Evolutionary conservation across 2,113 vertebrate species (phyloP).

Genomic region (Pygoscelis antarcticus): DNA sequence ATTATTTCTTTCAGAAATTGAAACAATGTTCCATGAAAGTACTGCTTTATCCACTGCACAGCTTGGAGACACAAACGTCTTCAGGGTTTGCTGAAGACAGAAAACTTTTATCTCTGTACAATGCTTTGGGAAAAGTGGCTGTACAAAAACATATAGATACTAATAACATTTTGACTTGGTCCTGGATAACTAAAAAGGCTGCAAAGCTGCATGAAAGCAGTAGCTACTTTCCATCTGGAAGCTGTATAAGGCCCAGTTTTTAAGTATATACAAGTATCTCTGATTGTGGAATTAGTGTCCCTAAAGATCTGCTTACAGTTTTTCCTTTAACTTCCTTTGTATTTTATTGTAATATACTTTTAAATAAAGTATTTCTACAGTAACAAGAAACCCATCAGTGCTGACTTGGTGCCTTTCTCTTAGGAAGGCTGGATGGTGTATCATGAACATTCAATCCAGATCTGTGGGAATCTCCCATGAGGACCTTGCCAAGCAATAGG

Average conservation of each 20-base stretch:
- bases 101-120: background rate
- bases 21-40: background rate
- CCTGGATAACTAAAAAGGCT: background rate
- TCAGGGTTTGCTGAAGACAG: background rate
- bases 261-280: background rate
- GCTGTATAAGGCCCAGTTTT: background rate
- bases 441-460: background rate
- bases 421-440: background rate
- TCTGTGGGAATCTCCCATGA: background rate
- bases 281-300: background rate
- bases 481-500: background rate
- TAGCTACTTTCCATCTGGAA: background rate
- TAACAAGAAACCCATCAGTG: background rate
- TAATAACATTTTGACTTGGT: background rate
- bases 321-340: background rate
- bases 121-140: background rate
- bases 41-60: background rate
- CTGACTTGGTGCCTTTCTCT: background rate
- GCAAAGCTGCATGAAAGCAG: background rate
- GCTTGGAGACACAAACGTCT: background rate
- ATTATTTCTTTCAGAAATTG: background rate
- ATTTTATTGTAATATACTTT: background rate
- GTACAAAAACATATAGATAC: background rate
- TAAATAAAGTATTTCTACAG: background rate
- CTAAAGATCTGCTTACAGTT: background rate